Conservation (phyloP, 2,113 vertebrate genomes). For the Egretta garzetta region DNA sequence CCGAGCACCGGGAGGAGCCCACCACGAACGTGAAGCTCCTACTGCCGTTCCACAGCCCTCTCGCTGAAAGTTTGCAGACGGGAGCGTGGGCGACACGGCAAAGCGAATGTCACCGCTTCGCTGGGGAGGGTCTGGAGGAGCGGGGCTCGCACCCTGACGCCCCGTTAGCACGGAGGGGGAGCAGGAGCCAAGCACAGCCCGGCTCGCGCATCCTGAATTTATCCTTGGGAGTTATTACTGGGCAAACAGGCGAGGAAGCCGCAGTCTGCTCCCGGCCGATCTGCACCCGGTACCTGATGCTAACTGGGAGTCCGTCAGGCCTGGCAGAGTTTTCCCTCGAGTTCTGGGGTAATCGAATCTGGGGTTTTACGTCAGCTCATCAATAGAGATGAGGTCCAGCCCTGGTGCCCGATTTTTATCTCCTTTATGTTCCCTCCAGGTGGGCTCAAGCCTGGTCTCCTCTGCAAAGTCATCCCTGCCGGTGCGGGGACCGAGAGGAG, state of each 20-base stretch:
- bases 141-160: background rate
- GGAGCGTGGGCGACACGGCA: rapidly evolving
- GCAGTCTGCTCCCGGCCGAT: background rate
- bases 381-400: constrained; percentile 1
- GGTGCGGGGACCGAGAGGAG: background rate
- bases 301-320: background rate
- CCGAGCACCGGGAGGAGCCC: background rate
- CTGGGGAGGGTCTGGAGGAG: background rate
- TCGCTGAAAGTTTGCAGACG: background rate
- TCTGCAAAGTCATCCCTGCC: background rate
- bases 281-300: background rate
- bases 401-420: background rate
- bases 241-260: background rate
- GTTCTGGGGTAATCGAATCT: background rate
- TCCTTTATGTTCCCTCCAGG: background rate
- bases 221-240: background rate
- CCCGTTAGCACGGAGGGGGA: rapidly evolving
- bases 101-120: background rate
- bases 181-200: rapidly evolving
- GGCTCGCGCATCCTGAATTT: background rate
- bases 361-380: background rate
- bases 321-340: background rate
- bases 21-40: background rate
- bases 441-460: rapidly evolving
- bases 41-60: background rate